Evolutionary conservation across 2,888 invertebrate species (phyloP).

Genomic region (Amphipoea oculea): DNA sequence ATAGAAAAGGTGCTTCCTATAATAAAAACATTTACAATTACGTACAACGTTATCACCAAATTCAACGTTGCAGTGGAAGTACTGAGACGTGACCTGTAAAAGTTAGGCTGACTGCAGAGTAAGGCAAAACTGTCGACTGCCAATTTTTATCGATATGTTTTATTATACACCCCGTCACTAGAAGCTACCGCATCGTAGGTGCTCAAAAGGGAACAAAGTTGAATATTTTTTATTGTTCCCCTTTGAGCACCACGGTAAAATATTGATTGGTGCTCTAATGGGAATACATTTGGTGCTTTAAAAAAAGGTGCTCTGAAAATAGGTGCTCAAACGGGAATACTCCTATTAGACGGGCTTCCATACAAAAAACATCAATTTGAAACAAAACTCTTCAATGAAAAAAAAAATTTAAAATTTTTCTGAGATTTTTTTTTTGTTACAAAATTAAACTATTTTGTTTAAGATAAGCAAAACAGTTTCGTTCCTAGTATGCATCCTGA

Average conservation of each 20-base stretch:
- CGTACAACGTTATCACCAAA: conserved; percentile 20
- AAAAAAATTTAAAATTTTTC: not conserved
- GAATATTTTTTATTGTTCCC: too few species aligned
- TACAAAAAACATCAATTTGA: not conserved
- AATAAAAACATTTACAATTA: conserved; percentile 46
- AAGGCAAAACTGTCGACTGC: not conserved
- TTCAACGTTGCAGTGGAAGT: conserved; percentile 22
- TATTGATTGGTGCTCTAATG: too few species aligned
- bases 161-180: too few species aligned
- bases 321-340: too few species aligned
- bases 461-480: not conserved
- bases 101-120: not conserved
- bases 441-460: not conserved
- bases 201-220: too few species aligned
- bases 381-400: not conserved
- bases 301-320: too few species aligned
- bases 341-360: too few species aligned
- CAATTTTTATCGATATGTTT: too few species aligned
- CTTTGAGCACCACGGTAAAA: too few species aligned
- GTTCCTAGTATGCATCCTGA: too few species aligned
- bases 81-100: conserved; percentile 22
- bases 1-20: conserved; percentile 28
- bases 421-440: not conserved
- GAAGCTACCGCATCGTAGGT: too few species aligned
- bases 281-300: too few species aligned